phyloP scores from a whole-genome alignment of 2,888 invertebrate species.

The Ceraclea dissimilis region DNA sequence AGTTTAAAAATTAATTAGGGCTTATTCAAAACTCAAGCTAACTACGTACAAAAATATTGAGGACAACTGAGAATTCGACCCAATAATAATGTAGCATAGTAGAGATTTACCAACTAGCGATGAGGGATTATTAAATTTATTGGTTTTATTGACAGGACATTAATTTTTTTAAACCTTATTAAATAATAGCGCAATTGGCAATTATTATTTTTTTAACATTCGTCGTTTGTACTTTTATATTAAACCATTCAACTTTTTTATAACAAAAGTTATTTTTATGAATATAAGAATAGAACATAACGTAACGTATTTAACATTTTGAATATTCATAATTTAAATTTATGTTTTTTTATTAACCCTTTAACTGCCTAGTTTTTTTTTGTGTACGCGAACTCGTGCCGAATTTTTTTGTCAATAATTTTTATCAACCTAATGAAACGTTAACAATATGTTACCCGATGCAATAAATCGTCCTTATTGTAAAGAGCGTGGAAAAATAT shows the following conservation, averaged over 20 bases:
- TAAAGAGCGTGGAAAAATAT: neutral
- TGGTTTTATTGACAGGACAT: conserved; percentile 25
- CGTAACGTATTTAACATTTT: neutral
- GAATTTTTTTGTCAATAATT: conserved; percentile 1
- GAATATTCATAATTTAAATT: conserved; percentile 1
- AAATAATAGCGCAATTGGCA: conserved; percentile 23
- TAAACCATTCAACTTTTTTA: neutral
- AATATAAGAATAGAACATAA: neutral
- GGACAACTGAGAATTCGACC: neutral
- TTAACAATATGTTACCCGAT: conserved; percentile 8
- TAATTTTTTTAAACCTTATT: conserved; percentile 21
- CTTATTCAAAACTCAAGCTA: too few species aligned
- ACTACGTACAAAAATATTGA: too few species aligned
- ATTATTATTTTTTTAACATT: conserved; percentile 14
- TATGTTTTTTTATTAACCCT: neutral
- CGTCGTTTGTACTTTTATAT: too few species aligned
- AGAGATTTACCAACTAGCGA: conserved; percentile 19
- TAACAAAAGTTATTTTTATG: neutral
- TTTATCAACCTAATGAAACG: conserved; percentile 3
- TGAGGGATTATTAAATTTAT: conserved; percentile 25
- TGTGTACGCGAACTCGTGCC: neutral
- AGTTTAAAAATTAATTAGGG: too few species aligned
- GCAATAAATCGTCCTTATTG: conserved; percentile 11
- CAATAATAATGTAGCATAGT: neutral
- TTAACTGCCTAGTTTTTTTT: neutral